phyloP scores from a whole-genome alignment of 2,113 vertebrate genomes.

The Anhinga anhinga region DNA sequence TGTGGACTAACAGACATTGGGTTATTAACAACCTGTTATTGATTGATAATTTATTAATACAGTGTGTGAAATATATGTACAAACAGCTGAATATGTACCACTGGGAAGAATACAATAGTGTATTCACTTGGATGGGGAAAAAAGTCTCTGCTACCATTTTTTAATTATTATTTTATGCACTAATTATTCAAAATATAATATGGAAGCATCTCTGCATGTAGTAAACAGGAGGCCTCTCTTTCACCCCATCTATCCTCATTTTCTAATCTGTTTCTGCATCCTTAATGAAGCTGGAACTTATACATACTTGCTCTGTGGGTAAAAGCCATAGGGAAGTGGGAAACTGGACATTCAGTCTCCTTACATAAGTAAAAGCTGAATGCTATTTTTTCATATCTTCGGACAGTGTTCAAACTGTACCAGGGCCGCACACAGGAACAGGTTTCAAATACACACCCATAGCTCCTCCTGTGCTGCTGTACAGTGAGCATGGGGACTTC shows the following conservation, averaged over 20 bases:
- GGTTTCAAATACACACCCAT: not conserved
- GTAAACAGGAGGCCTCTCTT: not conserved
- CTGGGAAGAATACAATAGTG: not conserved
- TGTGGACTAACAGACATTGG: not conserved
- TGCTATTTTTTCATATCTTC: not conserved
- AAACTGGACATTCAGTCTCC: not conserved
- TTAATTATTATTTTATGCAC: not conserved
- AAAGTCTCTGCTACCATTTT: not conserved
- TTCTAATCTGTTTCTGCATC: not conserved
- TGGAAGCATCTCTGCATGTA: not conserved
- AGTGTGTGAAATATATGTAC: not conserved
- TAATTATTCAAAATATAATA: not conserved
- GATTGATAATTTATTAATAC: not conserved
- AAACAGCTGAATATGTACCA: not conserved
- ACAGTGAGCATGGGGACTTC: accelerated
- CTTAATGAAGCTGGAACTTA: not conserved
- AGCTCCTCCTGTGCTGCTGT: not conserved
- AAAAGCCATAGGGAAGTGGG: not conserved
- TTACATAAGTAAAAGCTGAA: not conserved
- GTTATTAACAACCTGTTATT: not conserved
- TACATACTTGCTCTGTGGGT: not conserved
- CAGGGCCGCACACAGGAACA: not conserved
- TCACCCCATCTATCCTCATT: not conserved
- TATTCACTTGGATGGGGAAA: not conserved
- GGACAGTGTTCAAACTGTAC: not conserved